A percentile compares a stretch with the other conserved stretches of the same genome.
phyloP scores from a whole-genome alignment of 1,140 invertebrate genomes.

The Anadara kagoshimensis region DNA sequence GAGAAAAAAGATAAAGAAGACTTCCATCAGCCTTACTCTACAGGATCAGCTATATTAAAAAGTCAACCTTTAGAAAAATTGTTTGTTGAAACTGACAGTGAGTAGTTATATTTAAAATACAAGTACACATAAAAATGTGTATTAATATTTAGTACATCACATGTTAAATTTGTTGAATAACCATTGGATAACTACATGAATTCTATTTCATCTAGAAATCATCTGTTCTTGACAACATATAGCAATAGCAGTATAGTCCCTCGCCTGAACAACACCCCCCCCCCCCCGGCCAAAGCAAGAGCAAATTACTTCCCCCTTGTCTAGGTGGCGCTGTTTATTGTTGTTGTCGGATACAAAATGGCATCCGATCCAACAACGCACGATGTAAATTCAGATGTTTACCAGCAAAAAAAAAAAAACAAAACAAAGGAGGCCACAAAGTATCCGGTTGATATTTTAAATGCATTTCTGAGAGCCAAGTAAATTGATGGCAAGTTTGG shows the following conservation, averaged over 20 bases:
- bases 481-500: no score
- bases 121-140: not conserved
- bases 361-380: no score
- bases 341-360: no score
- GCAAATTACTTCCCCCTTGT: no score
- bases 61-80: conserved; percentile 66
- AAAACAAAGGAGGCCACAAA: not conserved
- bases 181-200: no score
- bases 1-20: conserved; percentile 49
- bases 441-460: no score
- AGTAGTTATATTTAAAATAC: conserved; percentile 16
- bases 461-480: no score
- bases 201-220: no score
- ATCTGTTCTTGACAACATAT: not conserved
- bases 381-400: not conserved
- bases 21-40: conserved; percentile 37
- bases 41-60: conserved; percentile 46
- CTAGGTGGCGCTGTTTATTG: no score
- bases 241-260: not conserved
- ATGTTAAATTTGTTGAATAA: not conserved
- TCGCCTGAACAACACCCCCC: not conserved
- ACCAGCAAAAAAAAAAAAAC: not conserved
- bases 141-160: not conserved
- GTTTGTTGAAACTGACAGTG: conserved; percentile 66
- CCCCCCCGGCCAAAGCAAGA: not conserved